Percentiles rank a stretch among this genome's conserved stretches.
Evolutionary conservation across 2,888 invertebrate genomes (phyloP).

Genomic region (Xanthorhoe designata): DNA sequence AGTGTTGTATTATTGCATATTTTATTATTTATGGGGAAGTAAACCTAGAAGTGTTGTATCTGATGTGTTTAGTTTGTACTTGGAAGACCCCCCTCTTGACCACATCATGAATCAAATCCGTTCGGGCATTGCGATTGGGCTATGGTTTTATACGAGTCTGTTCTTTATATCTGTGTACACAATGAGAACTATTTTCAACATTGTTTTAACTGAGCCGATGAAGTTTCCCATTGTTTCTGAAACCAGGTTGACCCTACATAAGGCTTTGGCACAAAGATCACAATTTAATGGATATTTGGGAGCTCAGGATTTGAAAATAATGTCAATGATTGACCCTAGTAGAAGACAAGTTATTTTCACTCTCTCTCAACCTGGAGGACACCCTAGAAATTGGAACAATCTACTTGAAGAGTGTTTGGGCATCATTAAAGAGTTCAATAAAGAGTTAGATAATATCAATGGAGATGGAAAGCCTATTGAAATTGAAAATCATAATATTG

Average conservation of each 20-base stretch:
- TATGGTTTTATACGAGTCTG: constrained; percentile 89
- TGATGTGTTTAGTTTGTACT: constrained; percentile 81
- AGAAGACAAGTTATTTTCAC: constrained; percentile 89
- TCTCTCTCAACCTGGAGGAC: constrained; percentile 93
- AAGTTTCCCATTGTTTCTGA: constrained; percentile 87
- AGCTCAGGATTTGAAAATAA: constrained; percentile 89
- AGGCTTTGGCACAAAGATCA: constrained; percentile 86
- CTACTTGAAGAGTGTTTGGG: constrained; percentile 87
- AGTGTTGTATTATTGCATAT: constrained; percentile 84
- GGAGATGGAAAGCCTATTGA: constrained; percentile 61
- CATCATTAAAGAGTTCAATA: constrained; percentile 87
- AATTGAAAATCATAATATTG: constrained; percentile 52
- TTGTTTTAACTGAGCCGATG: constrained; percentile 89
- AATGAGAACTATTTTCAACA: constrained; percentile 89
- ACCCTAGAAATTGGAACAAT: constrained; percentile 94
- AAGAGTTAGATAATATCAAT: constrained; percentile 85
- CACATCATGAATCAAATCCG: constrained; percentile 76
- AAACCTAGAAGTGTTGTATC: constrained; percentile 81
- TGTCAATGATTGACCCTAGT: constrained; percentile 86
- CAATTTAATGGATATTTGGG: constrained; percentile 91
- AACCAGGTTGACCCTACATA: constrained; percentile 82
- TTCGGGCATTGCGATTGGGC: constrained; percentile 85
- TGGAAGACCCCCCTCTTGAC: constrained; percentile 82
- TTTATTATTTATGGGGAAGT: constrained; percentile 87
- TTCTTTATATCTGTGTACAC: constrained; percentile 89